Conservation (phyloP, 2,888 invertebrate genomes). For the Lepas anatifera region DNA sequence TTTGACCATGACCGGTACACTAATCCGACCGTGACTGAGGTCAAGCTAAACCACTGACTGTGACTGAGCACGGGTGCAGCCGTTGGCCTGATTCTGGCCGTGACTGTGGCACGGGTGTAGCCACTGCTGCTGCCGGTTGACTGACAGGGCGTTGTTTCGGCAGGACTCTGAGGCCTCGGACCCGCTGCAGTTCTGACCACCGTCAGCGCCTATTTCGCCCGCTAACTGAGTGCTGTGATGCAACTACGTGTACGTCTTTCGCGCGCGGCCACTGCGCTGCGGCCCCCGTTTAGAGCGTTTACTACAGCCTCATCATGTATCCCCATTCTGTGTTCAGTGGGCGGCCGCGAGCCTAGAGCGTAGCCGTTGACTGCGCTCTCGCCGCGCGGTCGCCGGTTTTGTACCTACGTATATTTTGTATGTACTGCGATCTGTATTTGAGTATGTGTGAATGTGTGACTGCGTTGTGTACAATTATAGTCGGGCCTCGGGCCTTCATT, state of each 20-base stretch:
- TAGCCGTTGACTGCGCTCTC: too few relatives aligned
- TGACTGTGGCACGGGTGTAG: too few relatives aligned
- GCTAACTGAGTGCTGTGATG: not conserved
- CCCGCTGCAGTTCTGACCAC: not conserved
- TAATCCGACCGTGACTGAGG: too few relatives aligned
- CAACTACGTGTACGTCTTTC: not conserved
- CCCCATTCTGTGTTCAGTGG: not conserved
- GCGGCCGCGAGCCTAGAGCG: too few relatives aligned
- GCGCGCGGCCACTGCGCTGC: not conserved
- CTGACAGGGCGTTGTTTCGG: not conserved
- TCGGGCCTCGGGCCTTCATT: not conserved
- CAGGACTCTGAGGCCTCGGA: conserved; percentile 2
- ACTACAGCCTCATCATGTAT: too few relatives aligned
- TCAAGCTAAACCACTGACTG: too few relatives aligned
- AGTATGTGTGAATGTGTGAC: not conserved
- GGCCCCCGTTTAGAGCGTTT: too few relatives aligned
- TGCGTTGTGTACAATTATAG: not conserved
- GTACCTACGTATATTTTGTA: conserved; percentile 9
- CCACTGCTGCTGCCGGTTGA: too few relatives aligned
- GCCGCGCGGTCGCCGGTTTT: not conserved
- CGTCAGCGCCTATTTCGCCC: not conserved
- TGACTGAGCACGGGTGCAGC: too few relatives aligned
- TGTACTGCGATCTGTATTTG: not conserved
- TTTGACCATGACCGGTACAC: too few relatives aligned
- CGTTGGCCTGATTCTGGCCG: too few relatives aligned